Evolutionary conservation across 2,888 invertebrate species (phyloP), one percentile per base, ranked within the genome.

Genomic region (Drosophila atripex): DNA sequence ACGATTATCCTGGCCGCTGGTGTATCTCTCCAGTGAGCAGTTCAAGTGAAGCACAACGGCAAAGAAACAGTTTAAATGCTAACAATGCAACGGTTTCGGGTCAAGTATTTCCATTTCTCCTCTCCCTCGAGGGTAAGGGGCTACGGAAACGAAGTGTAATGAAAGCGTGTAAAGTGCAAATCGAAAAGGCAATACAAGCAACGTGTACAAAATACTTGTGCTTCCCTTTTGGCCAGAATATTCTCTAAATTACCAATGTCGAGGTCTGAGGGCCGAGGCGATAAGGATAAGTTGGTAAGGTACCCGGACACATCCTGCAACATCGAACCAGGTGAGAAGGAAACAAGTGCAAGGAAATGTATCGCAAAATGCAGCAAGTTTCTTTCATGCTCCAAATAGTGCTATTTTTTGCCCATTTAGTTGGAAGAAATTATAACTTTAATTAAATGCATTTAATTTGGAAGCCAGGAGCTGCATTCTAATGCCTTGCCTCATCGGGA

Each of bases 91-190:
- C 65, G 65, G 59, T 73, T 58, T 59, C 73, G 73, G 73, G 71
- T 70, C 69, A 70, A 70, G 69, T 70, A 71, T 70, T 71, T 71
- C 59, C 64, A 53, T 65, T 46, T 64, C 32, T 38, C 46, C 30
- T 23, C 23, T 21, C 16, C 6, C 43, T 12, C 18, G 18, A 5
- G n/a, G 16, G 8, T 38, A 18, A 9, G 54, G 46, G 52, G 78
- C 82, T 65, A 76, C 82, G 82, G 82, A 82, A 82, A 84, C 87
- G 87, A 82, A 86, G 82, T 86, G 82, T 86, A 82, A 82, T 82
- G 82, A 82, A 86, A 82, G 78, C 82, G 82, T 82, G 82, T 86
- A 86, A 82, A 82, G 82, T 82, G 82, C 87, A 82, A 86, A 82
- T 82, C 82, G 82, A 82, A 82, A 82, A 82, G 82, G 87, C 77